Conservation (phyloP, 2,888 invertebrate genomes). For the Campoletis raptor region DNA sequence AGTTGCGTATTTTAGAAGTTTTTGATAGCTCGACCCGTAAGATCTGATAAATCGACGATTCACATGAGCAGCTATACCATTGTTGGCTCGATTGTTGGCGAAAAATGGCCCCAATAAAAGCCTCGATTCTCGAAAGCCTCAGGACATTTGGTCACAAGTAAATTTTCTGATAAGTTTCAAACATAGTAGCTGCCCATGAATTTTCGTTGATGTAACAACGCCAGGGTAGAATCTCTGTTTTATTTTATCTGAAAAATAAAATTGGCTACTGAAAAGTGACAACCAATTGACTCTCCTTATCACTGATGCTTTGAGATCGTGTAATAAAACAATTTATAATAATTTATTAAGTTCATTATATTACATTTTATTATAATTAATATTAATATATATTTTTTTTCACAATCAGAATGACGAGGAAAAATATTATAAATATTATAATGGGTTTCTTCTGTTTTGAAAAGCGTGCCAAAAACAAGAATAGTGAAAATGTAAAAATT, state of each 20-base stretch:
- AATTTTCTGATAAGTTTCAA: slow-evolving; percentile 11
- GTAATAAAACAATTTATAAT: background rate
- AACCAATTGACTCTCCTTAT: background rate
- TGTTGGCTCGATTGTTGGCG: background rate
- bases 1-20: background rate
- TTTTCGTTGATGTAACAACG: slow-evolving; percentile 6
- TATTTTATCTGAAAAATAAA: background rate
- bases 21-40: background rate
- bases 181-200: slow-evolving; percentile 5
- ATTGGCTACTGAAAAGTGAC: background rate
- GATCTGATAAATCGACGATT: background rate
- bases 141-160: slow-evolving; percentile 5
- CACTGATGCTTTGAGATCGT: background rate
- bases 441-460: background rate
- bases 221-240: background rate
- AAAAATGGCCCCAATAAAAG: slow-evolving; percentile 16
- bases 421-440: background rate
- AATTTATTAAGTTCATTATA: background rate
- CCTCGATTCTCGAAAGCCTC: slow-evolving; percentile 16
- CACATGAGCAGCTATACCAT: background rate
- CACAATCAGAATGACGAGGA: background rate
- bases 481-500: background rate
- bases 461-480: background rate
- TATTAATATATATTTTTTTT: background rate
- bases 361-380: background rate